These are phyloP conservation scores for Linurgus olivaceus DNA, from an alignment of 2,797 vertebrate species.

Conservation along the genomic window DNA sequence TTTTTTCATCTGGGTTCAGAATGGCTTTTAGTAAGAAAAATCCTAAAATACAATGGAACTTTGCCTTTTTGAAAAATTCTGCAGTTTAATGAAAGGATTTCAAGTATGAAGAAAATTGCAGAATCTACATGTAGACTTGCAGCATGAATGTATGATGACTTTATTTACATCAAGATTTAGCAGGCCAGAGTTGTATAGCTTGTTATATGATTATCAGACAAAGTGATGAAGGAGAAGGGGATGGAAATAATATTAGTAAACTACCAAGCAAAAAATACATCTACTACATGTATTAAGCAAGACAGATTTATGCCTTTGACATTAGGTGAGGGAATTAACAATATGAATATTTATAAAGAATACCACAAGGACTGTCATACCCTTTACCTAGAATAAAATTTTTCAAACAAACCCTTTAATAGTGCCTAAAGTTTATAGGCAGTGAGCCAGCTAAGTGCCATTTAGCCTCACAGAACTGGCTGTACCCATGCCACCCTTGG, in stretches of 20 bases:
- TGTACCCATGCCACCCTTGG: background rate
- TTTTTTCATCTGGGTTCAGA: background rate
- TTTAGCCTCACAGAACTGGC: background rate
- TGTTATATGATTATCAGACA: background rate
- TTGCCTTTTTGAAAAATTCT: background rate
- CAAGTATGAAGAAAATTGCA: background rate
- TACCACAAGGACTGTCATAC: background rate
- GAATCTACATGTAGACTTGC: background rate
- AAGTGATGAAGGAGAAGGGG: background rate
- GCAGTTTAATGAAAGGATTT: background rate
- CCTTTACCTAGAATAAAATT: background rate
- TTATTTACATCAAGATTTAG: background rate
- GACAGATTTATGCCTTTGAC: slow-evolving; percentile 3
- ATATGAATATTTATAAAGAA: slow-evolving; percentile 18
- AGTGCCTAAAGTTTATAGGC: background rate
- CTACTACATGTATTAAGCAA: background rate
- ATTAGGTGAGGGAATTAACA: slow-evolving; percentile 22
- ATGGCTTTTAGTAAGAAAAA: background rate
- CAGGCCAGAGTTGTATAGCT: background rate
- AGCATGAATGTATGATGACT: background rate
- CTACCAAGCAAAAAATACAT: background rate
- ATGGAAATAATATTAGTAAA: background rate
- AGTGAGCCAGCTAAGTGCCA: background rate
- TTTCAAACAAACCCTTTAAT: background rate
- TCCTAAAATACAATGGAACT: background rate